Evolutionary conservation across 2,797 vertebrate species (phyloP), one percentile per base, ranked within the genome.

Genomic region (Anabacerthia variegaticeps): DNA sequence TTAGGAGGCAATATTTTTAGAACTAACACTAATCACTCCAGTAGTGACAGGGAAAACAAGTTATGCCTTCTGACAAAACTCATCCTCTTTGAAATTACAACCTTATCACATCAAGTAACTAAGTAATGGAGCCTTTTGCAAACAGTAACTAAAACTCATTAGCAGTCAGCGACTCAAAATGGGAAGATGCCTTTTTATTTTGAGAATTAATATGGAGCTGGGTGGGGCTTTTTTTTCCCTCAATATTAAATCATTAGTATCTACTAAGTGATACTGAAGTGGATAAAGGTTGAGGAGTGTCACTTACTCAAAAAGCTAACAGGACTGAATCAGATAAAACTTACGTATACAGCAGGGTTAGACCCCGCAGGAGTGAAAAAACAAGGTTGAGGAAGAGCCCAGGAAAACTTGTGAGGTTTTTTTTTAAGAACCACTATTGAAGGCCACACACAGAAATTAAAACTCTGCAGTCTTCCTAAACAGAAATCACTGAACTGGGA

Each of bases 281-380:
- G 4, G 8, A 59, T 51, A 85, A 89, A 89, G 30, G 7, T 10
- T 61, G n/a, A 88, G 28, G 21, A 66, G 6, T 9, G 28, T 9
- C 34, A 73, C 12, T 75, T 87, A 66, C 7, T 68, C 24, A 30
- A 68, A 82, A 17, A 88, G 19, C 39, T 39, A 49, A 34, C 1
- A 2, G 10, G n/a, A 66, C 21, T 61, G 16, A 82, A 69, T 55
- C 24, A 88, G 30, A 54, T 30, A 87, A 88, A 85, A 90, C 3
- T 49, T 30, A 46, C 78, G n/a, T 37, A 67, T 2, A 23, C 11
- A 75, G 54, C 8, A 55, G 24, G n/a, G 18, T 43, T 54, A 73
- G 27, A 77, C 1, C 3, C 12, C 13, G 19, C 1, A 28, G 11
- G 14, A 8, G 1, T 7, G 9, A 44, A 46, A 41, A 36, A 20